Percentiles rank a stretch among this genome's conserved stretches.
Evolutionary conservation across 2,888 invertebrate species (phyloP).

Genomic region (Acanthopleura granulata): DNA sequence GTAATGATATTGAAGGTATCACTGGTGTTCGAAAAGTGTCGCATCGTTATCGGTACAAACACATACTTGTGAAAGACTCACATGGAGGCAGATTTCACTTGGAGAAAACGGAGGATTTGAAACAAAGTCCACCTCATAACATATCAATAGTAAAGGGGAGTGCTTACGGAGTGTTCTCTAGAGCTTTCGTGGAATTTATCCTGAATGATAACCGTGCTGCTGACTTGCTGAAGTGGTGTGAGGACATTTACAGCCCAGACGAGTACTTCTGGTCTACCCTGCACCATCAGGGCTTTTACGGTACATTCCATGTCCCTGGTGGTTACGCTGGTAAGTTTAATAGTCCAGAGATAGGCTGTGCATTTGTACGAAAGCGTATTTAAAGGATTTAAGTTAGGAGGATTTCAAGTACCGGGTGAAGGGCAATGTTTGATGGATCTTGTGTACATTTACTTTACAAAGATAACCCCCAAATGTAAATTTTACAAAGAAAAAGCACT

Average conservation of each 20-base stretch:
- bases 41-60: slow-evolving; percentile 31
- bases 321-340: slow-evolving; percentile 54
- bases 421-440: no score
- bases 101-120: slow-evolving; percentile 35
- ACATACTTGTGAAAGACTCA: slow-evolving; percentile 21
- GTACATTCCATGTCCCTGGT: slow-evolving; percentile 57
- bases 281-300: slow-evolving; percentile 55
- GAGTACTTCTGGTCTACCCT: slow-evolving; percentile 68
- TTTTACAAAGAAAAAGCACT: no score
- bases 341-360: no score
- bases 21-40: slow-evolving; percentile 44
- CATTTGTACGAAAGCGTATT: no score
- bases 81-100: slow-evolving; percentile 34
- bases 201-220: slow-evolving; percentile 48
- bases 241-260: slow-evolving; percentile 62
- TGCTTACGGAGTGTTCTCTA: slow-evolving; percentile 65
- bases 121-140: slow-evolving; percentile 38
- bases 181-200: slow-evolving; percentile 62
- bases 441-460: no score
- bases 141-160: slow-evolving; percentile 62
- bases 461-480: no score
- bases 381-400: no score
- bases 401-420: no score
- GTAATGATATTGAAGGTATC: slow-evolving; percentile 67
- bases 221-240: slow-evolving; percentile 61